A percentile compares a stretch with the other conserved stretches of the same genome.
Evolutionary conservation across 2,888 invertebrate species (phyloP).

Genomic region (Plagodis dolabraria): DNA sequence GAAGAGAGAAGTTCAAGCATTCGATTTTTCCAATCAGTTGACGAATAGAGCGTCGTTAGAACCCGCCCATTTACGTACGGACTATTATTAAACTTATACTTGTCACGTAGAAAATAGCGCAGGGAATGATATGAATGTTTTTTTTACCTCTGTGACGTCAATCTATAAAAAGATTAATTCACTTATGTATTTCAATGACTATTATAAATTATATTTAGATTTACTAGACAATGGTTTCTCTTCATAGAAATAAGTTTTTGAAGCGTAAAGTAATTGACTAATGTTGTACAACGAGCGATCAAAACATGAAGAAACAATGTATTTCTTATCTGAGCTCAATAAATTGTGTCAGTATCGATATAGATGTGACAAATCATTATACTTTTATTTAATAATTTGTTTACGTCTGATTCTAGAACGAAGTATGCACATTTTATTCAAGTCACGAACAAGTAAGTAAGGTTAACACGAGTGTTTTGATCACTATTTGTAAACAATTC

Average conservation of each 20-base stretch:
- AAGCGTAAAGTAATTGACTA: conserved; percentile 33
- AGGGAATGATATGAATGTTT: conserved; percentile 1
- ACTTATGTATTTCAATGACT: background rate
- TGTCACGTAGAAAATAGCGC: conserved; percentile 10
- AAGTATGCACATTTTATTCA: too few relatives aligned
- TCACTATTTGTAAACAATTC: conserved; percentile 44
- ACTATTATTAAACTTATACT: background rate
- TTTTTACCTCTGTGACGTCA: background rate
- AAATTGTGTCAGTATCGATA: too few relatives aligned
- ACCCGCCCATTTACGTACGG: conserved; percentile 4
- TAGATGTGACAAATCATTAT: too few relatives aligned
- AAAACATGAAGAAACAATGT: conserved; percentile 31
- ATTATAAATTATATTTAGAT: too few relatives aligned
- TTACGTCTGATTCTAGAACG: too few relatives aligned
- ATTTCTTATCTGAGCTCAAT: too few relatives aligned
- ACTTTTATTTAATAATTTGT: too few relatives aligned
- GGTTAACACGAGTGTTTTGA: conserved; percentile 40
- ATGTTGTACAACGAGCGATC: conserved; percentile 48
- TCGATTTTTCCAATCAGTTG: conserved; percentile 23
- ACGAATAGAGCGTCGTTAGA: conserved; percentile 26
- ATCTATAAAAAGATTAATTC: background rate
- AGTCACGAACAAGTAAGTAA: background rate
- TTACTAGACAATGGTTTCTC: too few relatives aligned
- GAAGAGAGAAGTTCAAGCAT: conserved; percentile 21
- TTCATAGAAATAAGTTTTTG: conserved; percentile 10